Evolutionary conservation across 2,113 vertebrate genomes (phyloP), one percentile per base, ranked within the genome.

Genomic region (Oceanites oceanicus): DNA sequence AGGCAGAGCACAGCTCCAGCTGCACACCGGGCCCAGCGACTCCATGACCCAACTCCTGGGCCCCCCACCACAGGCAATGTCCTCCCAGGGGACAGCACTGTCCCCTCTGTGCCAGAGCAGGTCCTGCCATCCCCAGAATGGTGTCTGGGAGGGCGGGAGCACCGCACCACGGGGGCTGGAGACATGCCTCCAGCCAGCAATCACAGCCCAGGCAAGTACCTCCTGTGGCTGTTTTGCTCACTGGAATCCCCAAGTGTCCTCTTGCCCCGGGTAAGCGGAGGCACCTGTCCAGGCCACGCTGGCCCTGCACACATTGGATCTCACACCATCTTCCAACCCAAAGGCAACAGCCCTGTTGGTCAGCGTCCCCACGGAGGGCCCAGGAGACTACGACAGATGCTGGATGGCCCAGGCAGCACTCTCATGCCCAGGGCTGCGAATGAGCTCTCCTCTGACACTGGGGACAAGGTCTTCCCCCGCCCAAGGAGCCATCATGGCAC

Each of bases 381-480:
- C 32, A 32, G 38, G 30, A 45, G 17, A 38, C 32, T 38, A 13
- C 4, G 3, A 29, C 0, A 10, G 32, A 15, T 11, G 27, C 26
- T 2, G 3, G 9, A 50, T 1, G 26, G n/a, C 10, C 47, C 27
- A 8, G 50, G 21, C 38, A 49, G 30, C n/a, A 8, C 27, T 16
- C 63, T 9, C 0, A 30, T 62, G 3, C 20, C 25, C 68, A 0
- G 3, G 42, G 6, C 56, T 23, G 22, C 42, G 82, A 90, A 97
- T 92, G 55, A 97, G 98, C 98, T 98, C 98, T 81, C 15, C 26
- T 38, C 20, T 2, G 17, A 40, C 16, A 7, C 21, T 0, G 25
- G 30, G 29, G 15, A 55, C 7, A 2, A 15, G 40, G 15, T 12
- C 32, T 59, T 18, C 18, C 53, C 53, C 38, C 3, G 1, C 36